Conservation (phyloP, 2,113 vertebrate species). For the Aldabrachelys gigantea region DNA sequence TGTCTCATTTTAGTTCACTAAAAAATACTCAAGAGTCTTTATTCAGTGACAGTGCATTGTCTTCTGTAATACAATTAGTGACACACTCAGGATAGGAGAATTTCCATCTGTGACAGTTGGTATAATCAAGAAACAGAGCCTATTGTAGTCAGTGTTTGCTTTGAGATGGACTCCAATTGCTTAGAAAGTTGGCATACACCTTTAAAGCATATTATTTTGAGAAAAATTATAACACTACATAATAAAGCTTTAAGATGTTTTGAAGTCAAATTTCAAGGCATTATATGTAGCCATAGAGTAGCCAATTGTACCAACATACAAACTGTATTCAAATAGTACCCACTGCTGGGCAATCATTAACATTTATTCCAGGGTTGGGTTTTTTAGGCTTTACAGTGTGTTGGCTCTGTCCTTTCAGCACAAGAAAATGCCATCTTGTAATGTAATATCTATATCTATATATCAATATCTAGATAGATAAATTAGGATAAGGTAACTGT, state of each 20-base stretch:
- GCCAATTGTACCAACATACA: background rate
- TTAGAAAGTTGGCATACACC: background rate
- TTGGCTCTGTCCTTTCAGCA: background rate
- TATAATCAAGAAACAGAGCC: background rate
- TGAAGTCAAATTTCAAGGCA: background rate
- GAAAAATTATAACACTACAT: background rate
- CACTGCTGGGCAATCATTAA: background rate
- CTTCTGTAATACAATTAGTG: slow-evolving; percentile 59
- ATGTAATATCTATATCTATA: background rate
- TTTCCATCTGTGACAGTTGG: slow-evolving; percentile 17
- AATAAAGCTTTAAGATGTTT: background rate
- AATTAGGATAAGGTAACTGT: background rate
- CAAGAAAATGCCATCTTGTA: slow-evolving; percentile 17
- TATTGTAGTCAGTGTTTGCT: background rate
- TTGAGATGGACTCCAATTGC: background rate
- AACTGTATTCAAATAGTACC: background rate
- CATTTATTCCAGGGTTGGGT: background rate
- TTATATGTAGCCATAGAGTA: background rate
- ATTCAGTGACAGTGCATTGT: slow-evolving; percentile 42
- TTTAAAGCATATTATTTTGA: slow-evolving; percentile 13
- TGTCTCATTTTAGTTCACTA: slow-evolving; percentile 50
- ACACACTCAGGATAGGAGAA: background rate
- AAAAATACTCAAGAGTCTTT: slow-evolving; percentile 45
- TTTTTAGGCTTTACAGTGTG: background rate
- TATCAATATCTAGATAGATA: background rate